Evolutionary conservation across 2,797 vertebrate genomes (phyloP).

Genomic region (Kryptopterus vitreolus): DNA sequence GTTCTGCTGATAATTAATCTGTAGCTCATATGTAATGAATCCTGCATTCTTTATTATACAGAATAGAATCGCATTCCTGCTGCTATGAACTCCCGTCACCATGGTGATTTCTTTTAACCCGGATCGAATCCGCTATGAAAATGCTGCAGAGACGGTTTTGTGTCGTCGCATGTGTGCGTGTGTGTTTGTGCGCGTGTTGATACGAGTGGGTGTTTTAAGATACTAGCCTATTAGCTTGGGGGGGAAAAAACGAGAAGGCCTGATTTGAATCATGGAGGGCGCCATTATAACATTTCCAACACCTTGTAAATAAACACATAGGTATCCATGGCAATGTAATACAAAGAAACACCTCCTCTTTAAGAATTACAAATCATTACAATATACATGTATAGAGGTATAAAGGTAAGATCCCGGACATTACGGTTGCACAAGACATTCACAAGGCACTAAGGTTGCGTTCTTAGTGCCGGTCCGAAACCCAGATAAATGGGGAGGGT

Average conservation of each 20-base stretch:
- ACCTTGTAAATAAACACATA: background rate
- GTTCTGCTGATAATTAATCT: background rate
- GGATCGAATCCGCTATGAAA: background rate
- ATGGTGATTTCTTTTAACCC: slow-evolving; percentile 8
- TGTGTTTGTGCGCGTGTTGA: no score
- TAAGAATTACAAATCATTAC: background rate
- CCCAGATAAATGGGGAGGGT: no score
- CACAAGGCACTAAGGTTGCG: no score
- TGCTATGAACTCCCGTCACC: slow-evolving; percentile 11
- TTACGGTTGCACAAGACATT: no score
- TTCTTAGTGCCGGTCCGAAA: no score
- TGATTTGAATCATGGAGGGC: background rate
- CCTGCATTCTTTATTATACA: background rate
- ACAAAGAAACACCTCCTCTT: background rate
- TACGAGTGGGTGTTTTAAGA: background rate
- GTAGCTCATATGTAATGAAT: background rate
- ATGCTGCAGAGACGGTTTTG: background rate
- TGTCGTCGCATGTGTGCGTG: no score
- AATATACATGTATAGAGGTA: background rate
- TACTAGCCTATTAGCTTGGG: background rate
- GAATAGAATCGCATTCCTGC: background rate
- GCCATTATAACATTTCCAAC: background rate
- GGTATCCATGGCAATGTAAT: background rate
- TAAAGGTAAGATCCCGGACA: no score
- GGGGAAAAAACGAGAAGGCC: background rate